Evolutionary conservation across 2,888 invertebrate genomes (phyloP).

Genomic region (Ennomos fuscantarius): DNA sequence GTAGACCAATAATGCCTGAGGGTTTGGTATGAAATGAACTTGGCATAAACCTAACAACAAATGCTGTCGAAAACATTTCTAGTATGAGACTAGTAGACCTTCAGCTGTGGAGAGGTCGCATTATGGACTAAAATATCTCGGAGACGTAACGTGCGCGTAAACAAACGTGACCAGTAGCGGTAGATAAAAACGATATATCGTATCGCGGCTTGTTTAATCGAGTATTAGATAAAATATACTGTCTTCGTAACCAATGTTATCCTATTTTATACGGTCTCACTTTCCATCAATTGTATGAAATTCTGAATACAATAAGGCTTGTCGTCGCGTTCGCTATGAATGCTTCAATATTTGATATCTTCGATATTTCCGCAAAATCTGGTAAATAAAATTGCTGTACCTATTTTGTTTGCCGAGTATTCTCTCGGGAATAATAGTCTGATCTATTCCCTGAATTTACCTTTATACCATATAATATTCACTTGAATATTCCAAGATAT

Average conservation of each 20-base stretch:
- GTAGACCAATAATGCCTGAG: constrained; percentile 21
- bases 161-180: constrained; percentile 36
- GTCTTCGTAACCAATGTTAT: neutral
- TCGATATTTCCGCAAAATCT: too few relatives aligned
- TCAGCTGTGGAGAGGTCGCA: constrained; percentile 60
- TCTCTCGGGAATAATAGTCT: too few relatives aligned
- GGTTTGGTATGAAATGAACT: constrained; percentile 31
- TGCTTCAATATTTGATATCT: too few relatives aligned
- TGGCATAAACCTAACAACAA: constrained; percentile 46
- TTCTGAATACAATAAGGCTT: too few relatives aligned
- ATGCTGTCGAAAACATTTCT: constrained; percentile 44
- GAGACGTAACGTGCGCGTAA: constrained; percentile 47
- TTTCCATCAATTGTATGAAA: too few relatives aligned
- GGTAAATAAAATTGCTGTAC: too few relatives aligned
- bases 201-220: neutral
- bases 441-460: too few relatives aligned
- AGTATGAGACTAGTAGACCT: constrained; percentile 55
- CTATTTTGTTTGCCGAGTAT: too few relatives aligned
- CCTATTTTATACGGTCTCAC: neutral
- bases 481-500: too few relatives aligned
- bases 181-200: constrained; percentile 32
- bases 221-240: neutral
- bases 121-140: constrained; percentile 57
- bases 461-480: too few relatives aligned
- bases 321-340: too few relatives aligned